Conservation (phyloP, 2,113 vertebrate genomes). For the Phalacrocorax aristotelis region DNA sequence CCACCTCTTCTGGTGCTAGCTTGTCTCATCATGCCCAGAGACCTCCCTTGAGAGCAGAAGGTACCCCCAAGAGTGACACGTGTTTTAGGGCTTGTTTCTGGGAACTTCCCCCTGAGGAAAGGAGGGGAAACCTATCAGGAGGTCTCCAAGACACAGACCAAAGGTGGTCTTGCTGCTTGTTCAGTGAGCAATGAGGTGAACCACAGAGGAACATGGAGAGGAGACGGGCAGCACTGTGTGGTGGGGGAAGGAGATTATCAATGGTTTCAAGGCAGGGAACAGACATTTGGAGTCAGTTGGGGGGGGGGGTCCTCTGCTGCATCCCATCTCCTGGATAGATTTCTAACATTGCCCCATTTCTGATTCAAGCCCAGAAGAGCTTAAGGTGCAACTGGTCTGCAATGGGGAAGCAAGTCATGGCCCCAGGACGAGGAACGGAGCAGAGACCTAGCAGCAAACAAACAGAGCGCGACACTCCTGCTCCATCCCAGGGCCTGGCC, state of each 20-base stretch:
- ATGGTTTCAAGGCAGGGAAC: background rate
- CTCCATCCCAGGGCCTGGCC: background rate
- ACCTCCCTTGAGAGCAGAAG: background rate
- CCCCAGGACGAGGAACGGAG: slow-evolving; percentile 28
- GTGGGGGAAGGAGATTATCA: background rate
- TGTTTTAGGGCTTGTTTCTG: background rate
- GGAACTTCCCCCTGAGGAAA: background rate
- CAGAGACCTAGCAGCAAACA: slow-evolving; percentile 66
- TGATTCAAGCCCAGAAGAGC: slow-evolving; percentile 39
- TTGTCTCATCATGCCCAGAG: background rate
- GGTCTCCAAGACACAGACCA: background rate
- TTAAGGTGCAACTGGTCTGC: slow-evolving; percentile 63
- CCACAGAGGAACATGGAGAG: background rate
- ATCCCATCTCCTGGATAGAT: slow-evolving; percentile 10
- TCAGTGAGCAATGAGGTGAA: background rate
- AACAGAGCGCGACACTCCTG: background rate
- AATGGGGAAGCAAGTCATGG: slow-evolving; percentile 10
- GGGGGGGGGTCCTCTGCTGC: slow-evolving; percentile 27
- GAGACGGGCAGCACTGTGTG: background rate
- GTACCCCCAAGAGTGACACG: background rate
- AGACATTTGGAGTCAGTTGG: background rate
- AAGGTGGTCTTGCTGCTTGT: slow-evolving; percentile 7
- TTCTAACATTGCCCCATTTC: slow-evolving; percentile 42
- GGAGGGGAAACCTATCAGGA: background rate
- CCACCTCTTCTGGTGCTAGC: slow-evolving; percentile 34